These are phyloP conservation scores for Lophius piscatorius DNA, from an alignment of 2,113 vertebrate species.

Conservation along the genomic window DNA sequence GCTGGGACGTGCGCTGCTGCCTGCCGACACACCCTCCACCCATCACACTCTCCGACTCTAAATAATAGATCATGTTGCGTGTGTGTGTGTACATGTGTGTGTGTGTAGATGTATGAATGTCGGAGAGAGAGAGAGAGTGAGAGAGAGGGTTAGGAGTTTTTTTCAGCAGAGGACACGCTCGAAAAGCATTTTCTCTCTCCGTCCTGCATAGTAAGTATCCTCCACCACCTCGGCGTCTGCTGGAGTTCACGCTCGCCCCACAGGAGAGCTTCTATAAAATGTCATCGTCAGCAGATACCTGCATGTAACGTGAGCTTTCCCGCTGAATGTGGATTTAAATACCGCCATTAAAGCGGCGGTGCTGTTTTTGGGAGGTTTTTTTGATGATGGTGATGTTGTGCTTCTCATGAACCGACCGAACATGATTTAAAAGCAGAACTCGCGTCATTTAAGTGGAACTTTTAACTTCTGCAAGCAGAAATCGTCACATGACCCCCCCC, in stretches of 20 bases:
- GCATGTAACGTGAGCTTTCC: constrained; percentile 15
- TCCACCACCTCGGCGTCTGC: constrained; percentile 42
- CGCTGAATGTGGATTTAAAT: constrained; percentile 9
- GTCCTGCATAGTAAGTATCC: constrained; percentile 65
- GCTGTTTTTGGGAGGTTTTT: too few species aligned
- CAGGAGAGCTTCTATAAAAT: constrained; percentile 37
- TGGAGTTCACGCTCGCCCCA: constrained; percentile 47
- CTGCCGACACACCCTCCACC: constrained; percentile 36
- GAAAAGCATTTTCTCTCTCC: constrained; percentile 38
- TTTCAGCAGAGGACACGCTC: constrained; percentile 40
- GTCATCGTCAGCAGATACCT: constrained; percentile 27
- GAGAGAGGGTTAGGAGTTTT: constrained; percentile 14
- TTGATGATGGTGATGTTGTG: too few species aligned
- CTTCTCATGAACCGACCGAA: too few species aligned
- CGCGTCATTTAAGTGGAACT: too few species aligned
- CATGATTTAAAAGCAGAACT: too few species aligned
- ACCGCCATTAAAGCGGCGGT: constrained; percentile 1
- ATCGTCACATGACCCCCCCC: too few species aligned
- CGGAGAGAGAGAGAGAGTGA: not conserved
- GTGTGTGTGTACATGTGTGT: constrained; percentile 1
- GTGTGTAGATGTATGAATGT: not conserved
- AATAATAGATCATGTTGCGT: constrained; percentile 62
- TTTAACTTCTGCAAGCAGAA: too few species aligned
- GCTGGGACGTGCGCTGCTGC: constrained; percentile 23
- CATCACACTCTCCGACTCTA: constrained; percentile 46